Evolutionary conservation across 2,888 invertebrate genomes (phyloP), one percentile per base, ranked within the genome.

Genomic region (Trichacis sp.): DNA sequence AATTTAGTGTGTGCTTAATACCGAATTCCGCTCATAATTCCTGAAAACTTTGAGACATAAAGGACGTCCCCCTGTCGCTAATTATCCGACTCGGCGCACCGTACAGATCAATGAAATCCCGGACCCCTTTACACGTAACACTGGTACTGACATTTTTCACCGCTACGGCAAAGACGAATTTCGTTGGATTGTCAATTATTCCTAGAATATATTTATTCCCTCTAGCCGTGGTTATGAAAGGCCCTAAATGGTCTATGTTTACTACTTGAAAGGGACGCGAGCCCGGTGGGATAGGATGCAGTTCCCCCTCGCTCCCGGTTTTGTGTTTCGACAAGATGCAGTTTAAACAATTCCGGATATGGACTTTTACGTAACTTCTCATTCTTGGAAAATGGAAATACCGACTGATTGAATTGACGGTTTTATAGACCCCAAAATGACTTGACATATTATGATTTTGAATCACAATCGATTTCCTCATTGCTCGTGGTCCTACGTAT

Each of bases 181-280:
- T 70, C 0, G 71, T 73, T 6, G 70, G 45, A 42, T 68, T 71
- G 42, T 73, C 70, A 1, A 72, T 53, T 1, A 71, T 42, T 3
- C 49, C 58, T 1, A 72, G 45, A 1, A 73, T 40, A 18, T 71
- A 66, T 33, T 64, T 56, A 40, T 71, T 72, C 15, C 54, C 24
- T 1, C 47, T 30, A 1, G 15, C n/a, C 0, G 54, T 57, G 2
- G 50, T 63, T 0, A 67, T 9, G 15, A 70, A 68, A 6, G 74
- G 69, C 3, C 72, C 71, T 0, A 71, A 12, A 38, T 73, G 70
- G 24, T 72, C 70, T 1, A 69, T n/a, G 46, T 74, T 55, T 1
- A 71, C 49, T 0, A 61, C 20, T 0, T 36, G 61, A 43, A 73
- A 73, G 0, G 72, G 72, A 14, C 71, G 15, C 5, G 19, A 38